A percentile compares a stretch with the other conserved stretches of the same genome.
Conservation (phyloP, 2,888 invertebrate genomes). For the Eledone cirrhosa region DNA sequence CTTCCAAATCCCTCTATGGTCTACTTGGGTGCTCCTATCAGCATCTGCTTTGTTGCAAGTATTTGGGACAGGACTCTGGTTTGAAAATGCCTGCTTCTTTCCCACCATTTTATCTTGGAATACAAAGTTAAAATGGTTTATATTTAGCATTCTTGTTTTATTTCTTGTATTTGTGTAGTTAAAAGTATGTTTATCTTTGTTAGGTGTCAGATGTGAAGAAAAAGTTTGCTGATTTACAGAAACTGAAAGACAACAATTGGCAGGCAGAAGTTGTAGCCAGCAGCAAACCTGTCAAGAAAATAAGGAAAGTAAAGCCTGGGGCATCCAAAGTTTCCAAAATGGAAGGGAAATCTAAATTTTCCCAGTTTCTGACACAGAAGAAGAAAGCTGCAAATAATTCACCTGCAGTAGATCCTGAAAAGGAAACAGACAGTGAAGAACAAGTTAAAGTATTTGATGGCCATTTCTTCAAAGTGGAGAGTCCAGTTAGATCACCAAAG, state of each 20-base stretch:
- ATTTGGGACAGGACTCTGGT: no score
- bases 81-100: no score
- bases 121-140: no score
- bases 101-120: no score
- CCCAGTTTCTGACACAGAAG: slow-evolving; percentile 58
- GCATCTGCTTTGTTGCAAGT: no score
- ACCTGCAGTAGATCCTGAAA: neutral
- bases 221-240: slow-evolving; percentile 56
- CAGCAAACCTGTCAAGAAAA: slow-evolving; percentile 31
- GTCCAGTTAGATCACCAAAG: slow-evolving; percentile 50
- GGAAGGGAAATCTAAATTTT: slow-evolving; percentile 58
- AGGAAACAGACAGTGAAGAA: slow-evolving; percentile 26
- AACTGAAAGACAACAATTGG: slow-evolving; percentile 59
- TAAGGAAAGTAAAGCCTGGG: slow-evolving; percentile 44
- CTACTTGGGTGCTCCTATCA: no score
- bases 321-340: slow-evolving; percentile 36
- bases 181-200: neutral
- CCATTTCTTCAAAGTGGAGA: slow-evolving; percentile 59
- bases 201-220: slow-evolving; percentile 63
- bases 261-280: slow-evolving; percentile 15
- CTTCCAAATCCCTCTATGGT: no score
- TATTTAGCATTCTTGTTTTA: neutral
- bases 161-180: neutral
- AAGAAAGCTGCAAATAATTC: slow-evolving; percentile 40
- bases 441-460: slow-evolving; percentile 56